Evolutionary conservation across 2,888 invertebrate species (phyloP), one percentile per base, ranked within the genome.

Genomic region (Sminthurides aquaticus): DNA sequence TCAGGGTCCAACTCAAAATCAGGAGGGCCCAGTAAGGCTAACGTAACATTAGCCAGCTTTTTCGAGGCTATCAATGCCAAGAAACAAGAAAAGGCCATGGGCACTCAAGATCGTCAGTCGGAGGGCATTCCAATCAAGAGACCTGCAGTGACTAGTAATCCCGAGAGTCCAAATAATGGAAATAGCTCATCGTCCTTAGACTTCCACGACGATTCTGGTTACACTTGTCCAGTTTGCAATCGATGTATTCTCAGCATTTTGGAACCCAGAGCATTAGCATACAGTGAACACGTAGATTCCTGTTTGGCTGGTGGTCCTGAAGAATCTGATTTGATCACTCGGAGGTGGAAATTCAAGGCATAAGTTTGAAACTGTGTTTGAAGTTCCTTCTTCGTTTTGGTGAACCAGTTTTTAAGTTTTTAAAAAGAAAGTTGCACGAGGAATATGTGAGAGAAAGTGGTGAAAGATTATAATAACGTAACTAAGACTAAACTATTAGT

Each of bases 191-290:
- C 8, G 8, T 34, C 43, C 8, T 34, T 34, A 15, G 5, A 5
- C 15, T 15, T 15, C 5, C 15, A 5, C 5, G 15, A 34, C 15
- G 15, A 5, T 5, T 34, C 43, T 11, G 8, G 8, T 11, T 52
- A 52, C 52, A 52, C 52, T 20, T 52, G 52, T 52, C 52, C 52
- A 20, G 52, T 52, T 8, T 52, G 52, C 20, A 52, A 22, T 20
- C 52, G 52, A 20, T 22, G 11, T 15, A 20, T 52, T 22, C 5
- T 52, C 8, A 52, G 52, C 20, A 8, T 52, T 20, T 5, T 18
- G 20, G 52, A 52, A 15, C 52, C 52, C 20, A 8, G 20, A 18
- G 20, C 5, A 18, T 8, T 52, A 5, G 5, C 52, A 5, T 52
- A 52, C 22, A 52, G 20, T 20, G 52, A 52, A 20, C 52, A 52